Conservation (phyloP, 2,888 invertebrate species). For the Periphyllus acericola region DNA sequence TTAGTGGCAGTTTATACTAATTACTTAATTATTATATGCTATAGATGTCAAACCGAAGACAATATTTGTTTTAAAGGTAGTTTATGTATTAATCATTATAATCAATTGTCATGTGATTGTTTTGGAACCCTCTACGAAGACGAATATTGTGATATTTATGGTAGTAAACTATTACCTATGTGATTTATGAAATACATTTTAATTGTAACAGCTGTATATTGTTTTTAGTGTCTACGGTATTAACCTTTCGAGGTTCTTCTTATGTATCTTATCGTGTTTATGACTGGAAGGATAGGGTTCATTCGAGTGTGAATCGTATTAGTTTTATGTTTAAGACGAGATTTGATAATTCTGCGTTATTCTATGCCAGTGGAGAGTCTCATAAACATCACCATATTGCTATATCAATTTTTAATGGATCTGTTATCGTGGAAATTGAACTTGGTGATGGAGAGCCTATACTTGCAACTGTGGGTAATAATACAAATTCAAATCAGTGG, state of each 20-base stretch:
- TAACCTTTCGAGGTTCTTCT: constrained; percentile 89
- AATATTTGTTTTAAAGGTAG: constrained; percentile 90
- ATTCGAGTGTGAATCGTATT: constrained; percentile 86
- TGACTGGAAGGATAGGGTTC: constrained; percentile 91
- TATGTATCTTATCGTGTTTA: constrained; percentile 93
- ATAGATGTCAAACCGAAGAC: constrained; percentile 78
- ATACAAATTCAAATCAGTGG: constrained; percentile 63
- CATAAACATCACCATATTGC: constrained; percentile 91
- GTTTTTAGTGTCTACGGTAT: constrained; percentile 80
- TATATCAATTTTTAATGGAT: constrained; percentile 83
- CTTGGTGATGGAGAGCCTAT: constrained; percentile 83
- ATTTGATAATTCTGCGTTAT: constrained; percentile 89
- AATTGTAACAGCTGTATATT: neutral
- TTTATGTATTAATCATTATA: constrained; percentile 91
- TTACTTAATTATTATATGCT: constrained; percentile 32
- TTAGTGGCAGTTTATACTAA: neutral
- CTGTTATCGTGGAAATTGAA: constrained; percentile 86
- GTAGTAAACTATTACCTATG: constrained; percentile 71
- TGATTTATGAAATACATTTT: neutral
- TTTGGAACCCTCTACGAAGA: constrained; percentile 93
- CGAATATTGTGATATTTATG: constrained; percentile 89
- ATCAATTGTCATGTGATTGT: constrained; percentile 89
- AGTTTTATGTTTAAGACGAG: constrained; percentile 91
- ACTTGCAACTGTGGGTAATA: constrained; percentile 70
- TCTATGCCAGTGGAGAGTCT: constrained; percentile 92